These are phyloP conservation scores for Anableps anableps DNA, from an alignment of 2,797 vertebrate species.

Conservation along the genomic window DNA sequence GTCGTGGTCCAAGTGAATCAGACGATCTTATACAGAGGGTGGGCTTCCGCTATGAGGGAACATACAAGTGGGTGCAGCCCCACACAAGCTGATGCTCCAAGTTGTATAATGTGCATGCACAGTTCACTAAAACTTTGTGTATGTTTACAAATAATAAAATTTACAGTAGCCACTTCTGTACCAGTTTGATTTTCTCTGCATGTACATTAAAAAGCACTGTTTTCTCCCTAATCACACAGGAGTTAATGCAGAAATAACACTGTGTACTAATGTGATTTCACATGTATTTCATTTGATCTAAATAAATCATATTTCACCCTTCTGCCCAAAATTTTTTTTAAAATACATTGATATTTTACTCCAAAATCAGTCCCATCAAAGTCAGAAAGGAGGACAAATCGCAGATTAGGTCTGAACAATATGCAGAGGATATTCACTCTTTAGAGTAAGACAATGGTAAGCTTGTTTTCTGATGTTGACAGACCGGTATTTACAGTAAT, in stretches of 20 bases:
- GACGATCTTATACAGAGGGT: constrained; percentile 87
- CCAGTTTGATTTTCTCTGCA: constrained; percentile 44
- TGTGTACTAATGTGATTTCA: constrained; percentile 17
- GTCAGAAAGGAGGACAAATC: not conserved
- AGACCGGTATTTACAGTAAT: constrained; percentile 33
- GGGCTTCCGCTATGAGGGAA: constrained; percentile 92
- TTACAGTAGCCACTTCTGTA: constrained; percentile 34
- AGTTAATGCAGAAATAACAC: constrained; percentile 9
- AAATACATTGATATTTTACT: not conserved
- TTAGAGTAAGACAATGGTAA: not conserved
- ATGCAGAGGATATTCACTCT: not conserved
- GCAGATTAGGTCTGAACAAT: not conserved
- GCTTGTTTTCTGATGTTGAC: constrained; percentile 2
- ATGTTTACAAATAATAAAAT: constrained; percentile 49
- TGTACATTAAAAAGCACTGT: constrained; percentile 16
- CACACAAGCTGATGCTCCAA: constrained; percentile 66
- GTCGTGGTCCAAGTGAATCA: constrained; percentile 87
- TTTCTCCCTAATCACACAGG: constrained; percentile 8
- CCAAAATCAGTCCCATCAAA: no score
- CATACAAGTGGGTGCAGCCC: constrained; percentile 93
- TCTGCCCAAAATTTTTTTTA: not conserved
- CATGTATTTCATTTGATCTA: not conserved
- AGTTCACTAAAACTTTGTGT: not conserved
- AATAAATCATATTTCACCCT: not conserved
- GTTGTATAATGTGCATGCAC: not conserved